These are phyloP conservation scores for Ceyx melanurus DNA, from an alignment of 2,113 vertebrate genomes.

Conservation along the genomic window DNA sequence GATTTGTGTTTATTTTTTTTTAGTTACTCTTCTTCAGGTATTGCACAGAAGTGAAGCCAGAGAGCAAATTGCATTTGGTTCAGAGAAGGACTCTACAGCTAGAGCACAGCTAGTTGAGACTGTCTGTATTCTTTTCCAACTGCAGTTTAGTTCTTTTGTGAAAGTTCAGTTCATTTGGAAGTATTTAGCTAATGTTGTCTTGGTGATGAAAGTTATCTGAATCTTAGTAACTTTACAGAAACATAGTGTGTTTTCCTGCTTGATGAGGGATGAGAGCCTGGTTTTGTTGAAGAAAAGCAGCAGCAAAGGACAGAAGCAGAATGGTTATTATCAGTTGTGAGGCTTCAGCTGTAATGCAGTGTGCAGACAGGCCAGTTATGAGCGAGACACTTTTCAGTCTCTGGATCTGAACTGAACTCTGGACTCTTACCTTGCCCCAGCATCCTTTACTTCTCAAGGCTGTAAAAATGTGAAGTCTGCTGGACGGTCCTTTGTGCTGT, in stretches of 20 bases:
- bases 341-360: neutral
- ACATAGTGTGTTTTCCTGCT: neutral
- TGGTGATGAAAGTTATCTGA: neutral
- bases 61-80: neutral
- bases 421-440: neutral
- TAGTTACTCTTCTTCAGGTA: neutral
- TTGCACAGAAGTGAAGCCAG: neutral
- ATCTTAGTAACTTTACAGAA: neutral
- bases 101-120: neutral
- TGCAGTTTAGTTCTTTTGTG: neutral
- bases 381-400: neutral
- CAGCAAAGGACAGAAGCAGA: neutral
- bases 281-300: neutral
- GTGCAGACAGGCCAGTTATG: neutral
- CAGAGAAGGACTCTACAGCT: neutral
- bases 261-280: neutral
- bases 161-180: neutral
- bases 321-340: neutral
- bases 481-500: neutral
- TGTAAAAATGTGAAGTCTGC: neutral
- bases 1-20: neutral
- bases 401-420: neutral
- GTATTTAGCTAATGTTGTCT: neutral
- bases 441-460: neutral
- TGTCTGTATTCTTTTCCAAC: neutral